Evolutionary conservation across 2,113 vertebrate genomes (phyloP), one percentile per base, ranked within the genome.

Genomic region (Campylomormyrus tamandua): DNA sequence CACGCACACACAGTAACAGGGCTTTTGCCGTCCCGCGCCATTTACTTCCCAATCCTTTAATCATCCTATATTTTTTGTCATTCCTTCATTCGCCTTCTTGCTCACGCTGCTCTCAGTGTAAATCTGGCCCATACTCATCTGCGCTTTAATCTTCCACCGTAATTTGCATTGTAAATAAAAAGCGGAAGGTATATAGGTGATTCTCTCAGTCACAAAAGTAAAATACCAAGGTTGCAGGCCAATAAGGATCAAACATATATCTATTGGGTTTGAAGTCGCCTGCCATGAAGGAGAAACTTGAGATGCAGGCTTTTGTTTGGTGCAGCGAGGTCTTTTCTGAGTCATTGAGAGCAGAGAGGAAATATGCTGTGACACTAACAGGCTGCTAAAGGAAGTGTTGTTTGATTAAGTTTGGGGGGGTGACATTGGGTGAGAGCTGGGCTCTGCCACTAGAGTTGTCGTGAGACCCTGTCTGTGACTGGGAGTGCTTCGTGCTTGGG

Each of bases 371-470:
- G 96, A 96, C 95, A 94, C 95, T 96, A 95, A 96, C 95, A 96
- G 95, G 94, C 95, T 95, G 96, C 95, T 91, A 94, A 95, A 95
- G 96, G 95, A 96, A 96, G 95, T 96, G 93, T 95, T 96, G 94
- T 95, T 95, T 95, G 95, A 96, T 95, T 95, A 96, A 95, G 95
- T 95, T 94, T 94, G 91, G 93, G 91, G 94, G 21, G 83, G 10
- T 1, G n/a, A n/a, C 1, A 11, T 49, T 48, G 5, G 17, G 48
- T 27, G 46, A 50, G 83, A 50, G 45, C 35, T n/a, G 42, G 83
- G 46, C 42, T 46, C 39, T 49, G 31, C 70, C 62, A 70, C 9
- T 70, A 31, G 11, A 31, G 27, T 9, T 31, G 66, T 35, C 3
- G 4, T 74, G 66, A 74, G 66, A 74, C 3, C 74, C 74, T 42